Percentiles rank a stretch among this genome's conserved stretches.
These are phyloP conservation scores for Drosophila hydei DNA, from an alignment of 1,140 invertebrate genomes.

Conservation along the genomic window DNA sequence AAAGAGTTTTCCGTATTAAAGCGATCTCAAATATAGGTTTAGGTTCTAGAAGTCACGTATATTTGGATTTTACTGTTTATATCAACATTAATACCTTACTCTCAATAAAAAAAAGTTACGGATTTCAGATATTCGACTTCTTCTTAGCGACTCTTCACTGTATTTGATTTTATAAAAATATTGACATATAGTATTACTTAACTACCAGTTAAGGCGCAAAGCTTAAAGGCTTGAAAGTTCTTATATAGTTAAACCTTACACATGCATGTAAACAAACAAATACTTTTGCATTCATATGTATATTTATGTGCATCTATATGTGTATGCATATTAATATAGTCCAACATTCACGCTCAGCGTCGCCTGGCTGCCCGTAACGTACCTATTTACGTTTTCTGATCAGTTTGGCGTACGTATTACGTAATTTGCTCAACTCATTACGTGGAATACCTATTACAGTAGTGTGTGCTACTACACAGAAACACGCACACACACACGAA, in stretches of 20 bases:
- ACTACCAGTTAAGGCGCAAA: too few relatives aligned
- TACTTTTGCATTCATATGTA: background rate
- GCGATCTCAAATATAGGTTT: too few relatives aligned
- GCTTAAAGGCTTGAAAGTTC: background rate
- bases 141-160: background rate
- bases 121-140: too few relatives aligned
- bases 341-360: background rate
- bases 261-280: background rate
- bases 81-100: too few relatives aligned
- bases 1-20: too few relatives aligned
- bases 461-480: slow-evolving; percentile 25
- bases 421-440: slow-evolving; percentile 51
- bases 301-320: slow-evolving; percentile 7
- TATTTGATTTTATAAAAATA: background rate
- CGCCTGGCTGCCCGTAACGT: background rate
- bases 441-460: slow-evolving; percentile 48
- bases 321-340: slow-evolving; percentile 26
- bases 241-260: background rate
- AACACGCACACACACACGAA: slow-evolving; percentile 1
- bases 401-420: slow-evolving; percentile 47
- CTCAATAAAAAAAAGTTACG: too few relatives aligned
- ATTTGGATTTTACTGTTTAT: too few relatives aligned
- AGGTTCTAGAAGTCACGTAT: too few relatives aligned
- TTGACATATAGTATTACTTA: too few relatives aligned
- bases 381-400: slow-evolving; percentile 45